A percentile compares a stretch with the other conserved stretches of the same genome.
Evolutionary conservation across 2,797 vertebrate genomes (phyloP).

Genomic region (Antrozous pallidus): DNA sequence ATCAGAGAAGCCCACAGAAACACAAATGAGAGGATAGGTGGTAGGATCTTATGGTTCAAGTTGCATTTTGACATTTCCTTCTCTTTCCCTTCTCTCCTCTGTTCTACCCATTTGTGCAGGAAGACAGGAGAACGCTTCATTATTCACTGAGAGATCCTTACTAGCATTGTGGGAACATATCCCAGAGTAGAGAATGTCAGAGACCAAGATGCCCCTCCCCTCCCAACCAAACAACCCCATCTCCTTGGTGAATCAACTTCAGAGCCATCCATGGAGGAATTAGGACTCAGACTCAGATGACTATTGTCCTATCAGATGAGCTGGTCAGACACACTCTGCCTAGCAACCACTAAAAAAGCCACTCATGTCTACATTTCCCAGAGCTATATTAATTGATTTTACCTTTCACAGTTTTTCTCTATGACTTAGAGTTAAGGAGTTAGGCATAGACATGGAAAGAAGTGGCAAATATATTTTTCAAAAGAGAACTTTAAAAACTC

Average conservation of each 20-base stretch:
- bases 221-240: background rate
- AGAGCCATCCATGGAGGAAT: background rate
- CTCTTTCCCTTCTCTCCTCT: background rate
- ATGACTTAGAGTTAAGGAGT: conserved; percentile 6
- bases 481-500: conserved; percentile 1
- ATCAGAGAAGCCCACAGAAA: background rate
- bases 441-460: background rate
- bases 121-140: background rate
- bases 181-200: background rate
- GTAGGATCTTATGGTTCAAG: background rate
- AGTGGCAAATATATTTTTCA: background rate
- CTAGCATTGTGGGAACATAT: background rate
- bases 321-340: background rate
- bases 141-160: conserved; percentile 1
- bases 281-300: background rate
- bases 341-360: background rate
- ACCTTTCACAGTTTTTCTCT: background rate
- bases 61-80: conserved; percentile 13
- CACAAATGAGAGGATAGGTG: background rate
- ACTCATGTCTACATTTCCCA: background rate
- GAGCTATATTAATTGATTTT: conserved; percentile 9
- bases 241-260: background rate
- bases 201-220: background rate
- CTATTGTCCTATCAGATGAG: background rate
- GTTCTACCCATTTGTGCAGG: background rate